Percentiles rank a stretch among this genome's conserved stretches.
Conservation (phyloP, 2,888 invertebrate species). For the Neelides folsomi region DNA sequence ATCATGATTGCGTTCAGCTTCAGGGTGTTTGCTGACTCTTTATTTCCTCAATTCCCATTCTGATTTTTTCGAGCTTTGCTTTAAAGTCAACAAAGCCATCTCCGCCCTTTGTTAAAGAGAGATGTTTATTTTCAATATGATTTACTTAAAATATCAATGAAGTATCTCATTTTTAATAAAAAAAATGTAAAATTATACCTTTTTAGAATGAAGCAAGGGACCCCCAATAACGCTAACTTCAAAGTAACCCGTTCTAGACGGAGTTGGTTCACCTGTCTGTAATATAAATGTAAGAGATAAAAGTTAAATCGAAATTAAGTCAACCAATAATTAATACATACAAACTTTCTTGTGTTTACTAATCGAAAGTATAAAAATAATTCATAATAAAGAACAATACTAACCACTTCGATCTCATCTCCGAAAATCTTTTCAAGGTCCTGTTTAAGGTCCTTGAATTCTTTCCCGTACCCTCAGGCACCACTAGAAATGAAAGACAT, state of each 20-base stretch:
- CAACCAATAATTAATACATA: background rate
- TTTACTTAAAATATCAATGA: too few species aligned
- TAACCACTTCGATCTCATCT: constrained; percentile 20
- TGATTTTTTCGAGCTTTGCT: constrained; percentile 16
- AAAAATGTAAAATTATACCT: constrained; percentile 11
- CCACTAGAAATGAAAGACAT: constrained; percentile 25
- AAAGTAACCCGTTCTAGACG: constrained; percentile 17
- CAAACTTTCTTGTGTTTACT: background rate
- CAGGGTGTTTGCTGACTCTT: too few species aligned
- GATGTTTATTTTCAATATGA: constrained; percentile 12
- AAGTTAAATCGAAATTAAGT: constrained; percentile 1
- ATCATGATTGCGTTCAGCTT: too few species aligned
- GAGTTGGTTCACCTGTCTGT: constrained; percentile 20
- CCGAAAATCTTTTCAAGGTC: constrained; percentile 26
- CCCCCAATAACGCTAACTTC: constrained; percentile 19
- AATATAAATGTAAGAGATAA: background rate
- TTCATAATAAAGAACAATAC: too few species aligned
- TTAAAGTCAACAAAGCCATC: constrained; percentile 19
- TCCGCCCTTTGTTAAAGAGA: constrained; percentile 11
- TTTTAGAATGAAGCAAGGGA: constrained; percentile 22
- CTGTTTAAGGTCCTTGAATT: constrained; percentile 23
- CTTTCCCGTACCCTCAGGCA: constrained; percentile 28
- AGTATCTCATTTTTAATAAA: too few species aligned
- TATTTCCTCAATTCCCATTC: constrained; percentile 12
- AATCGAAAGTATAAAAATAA: background rate